A percentile compares a stretch with the other conserved stretches of the same genome.
Conservation (phyloP, 2,888 invertebrate genomes). For the Hypena proboscidalis region DNA sequence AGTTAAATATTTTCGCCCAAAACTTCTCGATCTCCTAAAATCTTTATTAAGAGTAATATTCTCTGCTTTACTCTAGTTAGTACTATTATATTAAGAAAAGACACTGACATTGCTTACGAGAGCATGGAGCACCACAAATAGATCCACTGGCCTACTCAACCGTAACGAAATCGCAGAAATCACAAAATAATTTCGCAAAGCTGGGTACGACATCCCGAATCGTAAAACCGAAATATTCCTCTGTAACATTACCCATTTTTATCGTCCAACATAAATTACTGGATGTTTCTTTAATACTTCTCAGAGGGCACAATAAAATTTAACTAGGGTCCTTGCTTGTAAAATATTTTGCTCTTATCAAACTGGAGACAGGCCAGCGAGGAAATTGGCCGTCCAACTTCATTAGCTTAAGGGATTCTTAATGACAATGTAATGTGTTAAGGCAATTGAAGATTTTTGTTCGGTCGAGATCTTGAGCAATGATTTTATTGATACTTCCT, state of each 20-base stretch:
- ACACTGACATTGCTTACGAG: too few species aligned
- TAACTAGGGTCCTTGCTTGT: conserved; percentile 20
- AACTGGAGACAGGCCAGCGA: conserved; percentile 26
- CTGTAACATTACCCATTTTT: conserved; percentile 17
- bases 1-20: too few species aligned
- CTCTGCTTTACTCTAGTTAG: too few species aligned
- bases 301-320: conserved; percentile 19
- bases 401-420: conserved; percentile 10
- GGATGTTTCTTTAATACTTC: conserved; percentile 14
- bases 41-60: too few species aligned
- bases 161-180: too few species aligned
- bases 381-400: conserved; percentile 15
- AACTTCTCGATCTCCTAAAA: too few species aligned
- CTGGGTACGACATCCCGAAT: neutral
- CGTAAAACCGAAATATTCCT: conserved; percentile 18
- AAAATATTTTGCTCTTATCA: conserved; percentile 38
- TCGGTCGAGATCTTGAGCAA: conserved; percentile 2
- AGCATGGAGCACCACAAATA: too few species aligned
- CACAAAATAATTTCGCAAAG: neutral
- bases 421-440: conserved; percentile 3
- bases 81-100: too few species aligned
- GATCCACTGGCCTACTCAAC: too few species aligned
- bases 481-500: conserved; percentile 24
- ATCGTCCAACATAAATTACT: conserved; percentile 20
- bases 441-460: conserved; percentile 16